A percentile compares a stretch with the other conserved stretches of the same genome.
Evolutionary conservation across 2,113 vertebrate genomes (phyloP).

Genomic region (Lepisosteus oculatus): DNA sequence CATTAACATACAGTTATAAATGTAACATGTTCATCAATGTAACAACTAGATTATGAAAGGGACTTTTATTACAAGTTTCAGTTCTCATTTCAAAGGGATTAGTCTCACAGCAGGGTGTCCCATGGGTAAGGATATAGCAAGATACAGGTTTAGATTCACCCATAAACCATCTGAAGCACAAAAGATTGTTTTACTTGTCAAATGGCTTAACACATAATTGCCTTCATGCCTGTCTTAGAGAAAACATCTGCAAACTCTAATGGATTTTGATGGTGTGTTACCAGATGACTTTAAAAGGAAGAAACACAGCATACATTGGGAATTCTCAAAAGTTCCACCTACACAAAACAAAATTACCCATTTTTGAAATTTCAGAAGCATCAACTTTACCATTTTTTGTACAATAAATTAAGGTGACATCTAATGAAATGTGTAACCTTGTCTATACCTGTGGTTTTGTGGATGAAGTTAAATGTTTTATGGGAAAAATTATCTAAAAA

Average conservation of each 20-base stretch:
- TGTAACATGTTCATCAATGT: neutral
- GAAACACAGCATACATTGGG: constrained; percentile 15
- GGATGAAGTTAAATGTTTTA: neutral
- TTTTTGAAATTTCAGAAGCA: constrained; percentile 21
- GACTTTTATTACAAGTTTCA: constrained; percentile 18
- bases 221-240: constrained; percentile 8
- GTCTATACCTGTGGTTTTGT: neutral
- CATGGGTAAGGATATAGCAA: constrained; percentile 11
- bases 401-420: too few species aligned
- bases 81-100: constrained; percentile 23
- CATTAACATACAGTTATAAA: too few species aligned
- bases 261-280: constrained; percentile 30
- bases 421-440: too few species aligned
- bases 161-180: constrained; percentile 23
- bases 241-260: constrained; percentile 22
- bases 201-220: constrained; percentile 18
- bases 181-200: constrained; percentile 23
- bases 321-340: constrained; percentile 21
- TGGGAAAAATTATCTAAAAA: constrained; percentile 9
- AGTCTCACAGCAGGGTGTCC: constrained; percentile 1
- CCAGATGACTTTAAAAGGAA: constrained; percentile 16
- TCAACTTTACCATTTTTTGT: constrained; percentile 9
- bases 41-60: neutral
- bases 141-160: constrained; percentile 9
- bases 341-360: constrained; percentile 11